These are phyloP conservation scores for Rhizoglyphus robini DNA, from an alignment of 1,140 invertebrate species.

Conservation along the genomic window DNA sequence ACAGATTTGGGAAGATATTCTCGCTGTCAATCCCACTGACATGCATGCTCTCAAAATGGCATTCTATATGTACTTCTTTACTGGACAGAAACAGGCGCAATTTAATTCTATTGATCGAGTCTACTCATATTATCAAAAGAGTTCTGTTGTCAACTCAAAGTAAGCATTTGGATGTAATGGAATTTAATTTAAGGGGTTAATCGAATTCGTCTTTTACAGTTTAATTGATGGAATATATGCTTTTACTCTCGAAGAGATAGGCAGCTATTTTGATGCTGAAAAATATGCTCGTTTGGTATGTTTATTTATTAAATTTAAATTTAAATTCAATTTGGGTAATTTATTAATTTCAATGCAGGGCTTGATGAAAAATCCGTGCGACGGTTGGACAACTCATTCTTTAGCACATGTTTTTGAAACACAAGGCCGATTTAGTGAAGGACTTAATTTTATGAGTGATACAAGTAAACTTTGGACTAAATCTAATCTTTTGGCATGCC, in stretches of 20 bases:
- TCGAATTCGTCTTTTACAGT: constrained; percentile 26
- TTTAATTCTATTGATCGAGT: constrained; percentile 35
- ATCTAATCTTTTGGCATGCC: constrained; percentile 41
- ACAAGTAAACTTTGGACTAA: constrained; percentile 40
- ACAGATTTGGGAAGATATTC: constrained; percentile 39
- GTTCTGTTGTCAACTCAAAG: background rate
- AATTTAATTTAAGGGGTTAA: background rate
- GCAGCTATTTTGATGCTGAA: constrained; percentile 38
- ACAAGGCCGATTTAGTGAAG: constrained; percentile 37
- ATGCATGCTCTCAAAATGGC: constrained; percentile 43
- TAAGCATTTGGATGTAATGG: too few species aligned
- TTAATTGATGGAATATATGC: constrained; percentile 44
- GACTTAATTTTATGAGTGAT: constrained; percentile 37
- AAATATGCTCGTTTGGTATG: constrained; percentile 35
- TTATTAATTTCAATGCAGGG: constrained; percentile 30
- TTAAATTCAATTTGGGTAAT: background rate
- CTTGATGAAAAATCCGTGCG: constrained; percentile 35
- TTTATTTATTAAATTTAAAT: background rate
- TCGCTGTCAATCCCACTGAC: constrained; percentile 39
- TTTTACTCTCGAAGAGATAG: constrained; percentile 43
- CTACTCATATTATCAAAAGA: background rate
- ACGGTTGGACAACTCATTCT: constrained; percentile 45
- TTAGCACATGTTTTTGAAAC: constrained; percentile 44
- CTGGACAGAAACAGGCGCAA: constrained; percentile 36
- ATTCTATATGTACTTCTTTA: constrained; percentile 44